phyloP scores from a whole-genome alignment of 2,113 vertebrate species.

The Brevimyrus niger region DNA sequence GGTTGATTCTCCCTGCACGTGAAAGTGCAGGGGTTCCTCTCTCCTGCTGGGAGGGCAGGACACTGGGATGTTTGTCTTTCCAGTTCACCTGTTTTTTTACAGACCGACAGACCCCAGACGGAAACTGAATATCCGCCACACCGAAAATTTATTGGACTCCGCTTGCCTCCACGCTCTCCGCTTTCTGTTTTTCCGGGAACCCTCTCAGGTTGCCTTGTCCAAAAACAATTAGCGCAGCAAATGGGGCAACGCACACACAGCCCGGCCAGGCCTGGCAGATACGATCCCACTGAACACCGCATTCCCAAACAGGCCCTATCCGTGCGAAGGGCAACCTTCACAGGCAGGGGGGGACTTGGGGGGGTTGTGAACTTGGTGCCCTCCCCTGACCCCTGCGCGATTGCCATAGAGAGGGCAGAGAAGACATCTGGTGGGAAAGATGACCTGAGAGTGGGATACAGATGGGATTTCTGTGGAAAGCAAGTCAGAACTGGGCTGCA shows the following conservation, averaged over 20 bases:
- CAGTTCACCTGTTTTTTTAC: slow-evolving; percentile 25
- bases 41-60: slow-evolving; percentile 19
- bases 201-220: slow-evolving; percentile 26
- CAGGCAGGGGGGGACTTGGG: slow-evolving; percentile 12
- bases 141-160: slow-evolving; percentile 31
- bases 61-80: slow-evolving; percentile 22
- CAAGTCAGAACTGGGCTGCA: slow-evolving; percentile 12
- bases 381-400: slow-evolving; percentile 35
- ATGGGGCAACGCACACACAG: slow-evolving; percentile 35
- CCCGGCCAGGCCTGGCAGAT: slow-evolving; percentile 25
- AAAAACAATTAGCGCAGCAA: slow-evolving; percentile 51
- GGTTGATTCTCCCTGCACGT: neutral
- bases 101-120: slow-evolving; percentile 18
- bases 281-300: slow-evolving; percentile 35
- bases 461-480: slow-evolving; percentile 15
- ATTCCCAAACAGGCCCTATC: slow-evolving; percentile 39
- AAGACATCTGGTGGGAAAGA: slow-evolving; percentile 51
- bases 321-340: slow-evolving; percentile 23
- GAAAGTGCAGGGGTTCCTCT: slow-evolving; percentile 7
- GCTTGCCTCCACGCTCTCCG: slow-evolving; percentile 16
- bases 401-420: slow-evolving; percentile 40
- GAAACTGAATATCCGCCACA: slow-evolving; percentile 28
- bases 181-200: slow-evolving; percentile 28
- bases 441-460: slow-evolving; percentile 2
- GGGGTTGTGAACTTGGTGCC: slow-evolving; percentile 46